Base-by-base conservation (phyloP, 2,113 vertebrate genomes). In the Acanthochromis polyacanthus region DNA sequence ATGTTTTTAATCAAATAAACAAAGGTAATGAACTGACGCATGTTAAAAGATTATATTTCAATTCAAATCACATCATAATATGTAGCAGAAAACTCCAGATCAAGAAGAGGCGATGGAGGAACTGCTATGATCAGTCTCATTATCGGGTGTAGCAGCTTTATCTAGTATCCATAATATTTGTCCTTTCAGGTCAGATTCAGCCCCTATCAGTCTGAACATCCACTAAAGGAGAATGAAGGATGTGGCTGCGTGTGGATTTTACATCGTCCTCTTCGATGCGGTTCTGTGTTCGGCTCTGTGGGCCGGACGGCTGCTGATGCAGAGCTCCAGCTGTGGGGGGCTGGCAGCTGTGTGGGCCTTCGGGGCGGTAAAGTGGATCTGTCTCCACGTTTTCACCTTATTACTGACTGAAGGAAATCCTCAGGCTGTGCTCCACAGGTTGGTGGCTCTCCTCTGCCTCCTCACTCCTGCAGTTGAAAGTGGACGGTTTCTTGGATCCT, bases 311-410 rank as follows among this genome's bases (percentile, higher is more conserved):
- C 36, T 88, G 48, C 53, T 81, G 74, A 71, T 80, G 11, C 1
- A 67, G 30, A 62, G 50, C 55, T 70, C 83, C 52, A 10, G 53
- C 14, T 64, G 36, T 5, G 61, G 80, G 0, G 83, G 89, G 5
- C 82, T 93, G 73, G 7, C n/a, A 1, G 82, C 59, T 2, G 52
- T 91, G 14, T 95, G 93, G 93, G 73, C 38, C 30, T 87, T 92
- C 12, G 90, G 78, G 4, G 66, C 40, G 0, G 36, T 86, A 1
- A 90, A 91, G 32, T 93, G 85, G 85, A 16, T 20, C 19, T 0
- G 62, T 0, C 92, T 95, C 28, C 28, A 85, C 28, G 4, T 19
- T 11, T 51, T 91, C 10, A 61, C 83, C 36, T 70, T 63, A 0
- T 0, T 0, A 0, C 20, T 86, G 52, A 20, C 74, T 3, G 73